Percentiles rank a stretch among this genome's conserved stretches.
Evolutionary conservation across 2,888 invertebrate species (phyloP).

Genomic region (Habrosyne pyritoides): DNA sequence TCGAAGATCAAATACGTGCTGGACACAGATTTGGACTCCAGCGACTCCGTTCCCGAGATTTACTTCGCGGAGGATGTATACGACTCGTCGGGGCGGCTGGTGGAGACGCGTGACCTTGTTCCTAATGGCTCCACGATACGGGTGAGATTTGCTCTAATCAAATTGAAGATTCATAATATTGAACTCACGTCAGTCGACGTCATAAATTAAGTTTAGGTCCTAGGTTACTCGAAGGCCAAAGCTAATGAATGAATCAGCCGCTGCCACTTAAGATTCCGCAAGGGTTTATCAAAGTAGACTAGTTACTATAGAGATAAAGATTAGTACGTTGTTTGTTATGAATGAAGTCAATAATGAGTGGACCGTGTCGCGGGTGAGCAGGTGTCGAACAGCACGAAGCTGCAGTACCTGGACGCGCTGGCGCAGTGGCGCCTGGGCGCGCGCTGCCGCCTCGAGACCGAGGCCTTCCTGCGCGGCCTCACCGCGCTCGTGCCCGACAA

Average conservation of each 20-base stretch:
- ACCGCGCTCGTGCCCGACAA: conserved; percentile 96
- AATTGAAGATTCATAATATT: too few relatives aligned
- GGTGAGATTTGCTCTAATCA: conserved; percentile 46
- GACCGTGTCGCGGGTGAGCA: conserved; percentile 40
- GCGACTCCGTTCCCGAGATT: conserved; percentile 89
- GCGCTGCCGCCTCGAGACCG: conserved; percentile 92
- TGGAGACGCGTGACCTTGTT: conserved; percentile 91
- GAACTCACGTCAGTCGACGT: too few relatives aligned
- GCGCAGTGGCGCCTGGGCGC: conserved; percentile 94
- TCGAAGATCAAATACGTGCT: conserved; percentile 97
- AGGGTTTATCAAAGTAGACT: too few relatives aligned
- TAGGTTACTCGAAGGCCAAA: too few relatives aligned
- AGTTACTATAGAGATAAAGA: too few relatives aligned
- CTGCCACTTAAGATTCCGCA: too few relatives aligned
- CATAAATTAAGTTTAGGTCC: too few relatives aligned
- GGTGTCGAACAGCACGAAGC: conserved; percentile 90
- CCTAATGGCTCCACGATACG: conserved; percentile 90
- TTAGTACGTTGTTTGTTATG: too few relatives aligned
- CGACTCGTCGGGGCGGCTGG: conserved; percentile 88
- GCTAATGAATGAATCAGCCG: too few relatives aligned
- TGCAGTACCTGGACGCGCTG: conserved; percentile 93
- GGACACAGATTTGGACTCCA: conserved; percentile 93
- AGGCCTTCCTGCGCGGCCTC: conserved; percentile 94
- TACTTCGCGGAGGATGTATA: conserved; percentile 96
- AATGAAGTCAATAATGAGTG: too few relatives aligned